Percentiles rank a stretch among this genome's conserved stretches.
Evolutionary conservation across 37 sponge, comb jelly and placozoan genomes (phyloP).

Genomic region (Halisarca cf. caerulea): DNA sequence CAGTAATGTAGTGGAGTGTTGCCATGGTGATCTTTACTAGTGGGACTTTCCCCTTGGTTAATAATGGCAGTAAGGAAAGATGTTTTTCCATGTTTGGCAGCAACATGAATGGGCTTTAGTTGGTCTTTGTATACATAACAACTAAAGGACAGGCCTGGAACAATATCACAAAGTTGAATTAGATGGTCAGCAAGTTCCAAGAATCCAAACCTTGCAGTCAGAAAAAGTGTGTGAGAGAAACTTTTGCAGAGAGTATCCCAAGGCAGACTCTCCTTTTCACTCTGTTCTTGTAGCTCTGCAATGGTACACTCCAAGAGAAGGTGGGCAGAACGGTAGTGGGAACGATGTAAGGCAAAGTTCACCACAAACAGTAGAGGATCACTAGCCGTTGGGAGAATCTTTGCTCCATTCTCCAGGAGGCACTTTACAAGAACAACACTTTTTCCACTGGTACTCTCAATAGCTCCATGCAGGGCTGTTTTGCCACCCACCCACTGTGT

Average conservation of each 20-base stretch:
- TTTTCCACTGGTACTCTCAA: slow-evolving; percentile 26
- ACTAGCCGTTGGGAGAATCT: slow-evolving; percentile 42
- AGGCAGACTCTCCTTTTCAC: background rate
- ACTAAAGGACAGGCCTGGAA: background rate
- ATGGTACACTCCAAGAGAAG: slow-evolving; percentile 34
- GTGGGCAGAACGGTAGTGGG: slow-evolving; percentile 27
- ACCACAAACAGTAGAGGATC: slow-evolving; percentile 57
- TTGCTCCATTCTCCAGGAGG: slow-evolving; percentile 53
- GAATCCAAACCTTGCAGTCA: background rate
- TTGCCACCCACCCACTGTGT: slow-evolving; percentile 66
- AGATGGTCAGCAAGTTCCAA: background rate
- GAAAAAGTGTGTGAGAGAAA: background rate
- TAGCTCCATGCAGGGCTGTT: slow-evolving; percentile 63
- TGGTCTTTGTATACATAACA: slow-evolving; percentile 24
- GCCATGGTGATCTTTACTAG: slow-evolving; percentile 23
- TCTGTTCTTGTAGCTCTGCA: background rate
- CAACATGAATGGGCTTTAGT: slow-evolving; percentile 55
- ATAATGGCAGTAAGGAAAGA: slow-evolving; percentile 45
- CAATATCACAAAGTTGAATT: background rate
- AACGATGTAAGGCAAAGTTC: slow-evolving; percentile 35
- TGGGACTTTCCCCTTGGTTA: slow-evolving; percentile 21
- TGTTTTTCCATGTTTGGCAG: slow-evolving; percentile 41
- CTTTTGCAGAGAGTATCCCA: background rate
- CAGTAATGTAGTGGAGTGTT: slow-evolving; percentile 78
- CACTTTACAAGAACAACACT: slow-evolving; percentile 41